These are phyloP conservation scores for Sinonovacula constricta DNA, from an alignment of 1,140 invertebrate genomes.

Conservation along the genomic window DNA sequence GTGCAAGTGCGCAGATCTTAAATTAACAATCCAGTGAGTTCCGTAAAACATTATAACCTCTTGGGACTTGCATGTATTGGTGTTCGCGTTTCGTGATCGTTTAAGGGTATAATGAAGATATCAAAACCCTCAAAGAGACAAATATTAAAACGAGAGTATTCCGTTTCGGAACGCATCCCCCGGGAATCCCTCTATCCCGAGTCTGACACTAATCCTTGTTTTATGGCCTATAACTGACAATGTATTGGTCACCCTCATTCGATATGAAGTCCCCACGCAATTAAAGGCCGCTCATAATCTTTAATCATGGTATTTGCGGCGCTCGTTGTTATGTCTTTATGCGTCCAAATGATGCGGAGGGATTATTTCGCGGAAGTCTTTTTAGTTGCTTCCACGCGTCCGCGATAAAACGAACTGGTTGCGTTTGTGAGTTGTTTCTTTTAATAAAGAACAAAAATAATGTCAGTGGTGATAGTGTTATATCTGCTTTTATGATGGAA, in stretches of 20 bases:
- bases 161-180: conserved; percentile 27
- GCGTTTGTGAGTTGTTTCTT: no score
- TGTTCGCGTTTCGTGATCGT: conserved; percentile 42
- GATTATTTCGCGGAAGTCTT: no score
- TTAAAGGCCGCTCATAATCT: conserved; percentile 25
- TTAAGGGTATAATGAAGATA: conserved; percentile 49
- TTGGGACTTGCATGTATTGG: conserved; percentile 5
- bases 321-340: no score
- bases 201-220: conserved; percentile 43
- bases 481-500: no score
- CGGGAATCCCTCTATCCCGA: conserved; percentile 31
- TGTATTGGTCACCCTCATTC: conserved; percentile 30
- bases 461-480: no score
- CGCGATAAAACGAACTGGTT: no score
- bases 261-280: conserved; percentile 43
- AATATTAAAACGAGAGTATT: conserved; percentile 46
- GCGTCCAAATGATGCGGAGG: no score
- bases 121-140: conserved; percentile 45
- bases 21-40: no score
- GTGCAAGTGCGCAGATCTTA: no score
- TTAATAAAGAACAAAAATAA: no score
- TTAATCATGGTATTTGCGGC: conserved; percentile 40
- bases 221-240: conserved; percentile 50
- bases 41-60: no score
- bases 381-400: no score